Conservation (phyloP, 2,888 invertebrate species). For the Mesoligia furuncula region DNA sequence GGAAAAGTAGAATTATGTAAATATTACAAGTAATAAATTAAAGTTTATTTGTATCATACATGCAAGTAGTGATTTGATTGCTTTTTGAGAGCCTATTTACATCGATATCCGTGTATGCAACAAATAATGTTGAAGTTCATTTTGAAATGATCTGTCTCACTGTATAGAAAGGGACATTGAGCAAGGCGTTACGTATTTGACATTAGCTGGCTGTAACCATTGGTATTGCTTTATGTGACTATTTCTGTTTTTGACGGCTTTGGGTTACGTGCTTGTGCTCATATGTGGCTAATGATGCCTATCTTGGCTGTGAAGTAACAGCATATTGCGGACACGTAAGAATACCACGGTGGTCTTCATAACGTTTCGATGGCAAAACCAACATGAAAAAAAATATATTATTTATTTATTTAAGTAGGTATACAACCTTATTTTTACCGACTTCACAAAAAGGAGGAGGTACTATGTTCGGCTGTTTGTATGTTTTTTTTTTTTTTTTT, state of each 20-base stretch:
- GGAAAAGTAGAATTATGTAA: conserved; percentile 57
- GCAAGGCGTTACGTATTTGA: background rate
- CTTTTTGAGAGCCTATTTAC: conserved; percentile 9
- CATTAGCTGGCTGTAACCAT: background rate
- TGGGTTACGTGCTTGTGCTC: background rate
- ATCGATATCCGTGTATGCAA: background rate
- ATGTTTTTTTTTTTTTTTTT: no score
- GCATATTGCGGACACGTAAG: background rate
- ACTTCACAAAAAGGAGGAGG: no score
- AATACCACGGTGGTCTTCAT: background rate
- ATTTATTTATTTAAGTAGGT: no score
- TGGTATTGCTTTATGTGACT: background rate
- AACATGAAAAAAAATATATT: no score
- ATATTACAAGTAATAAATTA: conserved; percentile 47
- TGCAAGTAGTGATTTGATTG: conserved; percentile 23
- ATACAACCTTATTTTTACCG: no score
- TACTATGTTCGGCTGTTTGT: no score
- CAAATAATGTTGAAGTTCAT: conserved; percentile 9
- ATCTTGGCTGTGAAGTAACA: background rate
- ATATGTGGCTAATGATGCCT: background rate
- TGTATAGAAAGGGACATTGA: conserved; percentile 4
- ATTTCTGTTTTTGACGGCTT: background rate
- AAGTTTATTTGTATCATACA: conserved; percentile 26
- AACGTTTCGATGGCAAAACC: no score
- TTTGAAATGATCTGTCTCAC: conserved; percentile 27